phyloP scores from a whole-genome alignment of 2,113 vertebrate species.

The Aleadryas rufinucha region DNA sequence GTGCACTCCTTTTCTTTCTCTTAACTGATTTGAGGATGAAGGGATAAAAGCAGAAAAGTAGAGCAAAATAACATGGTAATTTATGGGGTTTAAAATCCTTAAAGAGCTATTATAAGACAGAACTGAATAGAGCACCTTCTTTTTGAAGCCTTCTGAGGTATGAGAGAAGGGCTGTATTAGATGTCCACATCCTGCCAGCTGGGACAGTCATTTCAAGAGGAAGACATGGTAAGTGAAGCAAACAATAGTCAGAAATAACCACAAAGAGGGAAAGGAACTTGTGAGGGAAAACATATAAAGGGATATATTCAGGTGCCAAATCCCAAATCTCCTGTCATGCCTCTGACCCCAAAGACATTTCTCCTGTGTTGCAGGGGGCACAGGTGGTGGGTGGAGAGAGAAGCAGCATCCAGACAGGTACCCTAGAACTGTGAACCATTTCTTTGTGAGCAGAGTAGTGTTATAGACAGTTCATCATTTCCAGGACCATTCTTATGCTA shows the following conservation, averaged over 20 bases:
- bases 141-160: not conserved
- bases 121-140: not conserved
- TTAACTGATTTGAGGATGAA: not conserved
- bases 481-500: constrained; percentile 47
- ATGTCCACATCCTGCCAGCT: not conserved
- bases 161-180: not conserved
- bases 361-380: not conserved
- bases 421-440: not conserved
- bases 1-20: not conserved
- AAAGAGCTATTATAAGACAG: not conserved
- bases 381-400: not conserved
- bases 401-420: not conserved
- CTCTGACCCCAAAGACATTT: not conserved
- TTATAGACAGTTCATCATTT: constrained; percentile 49
- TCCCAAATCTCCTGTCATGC: not conserved
- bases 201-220: not conserved
- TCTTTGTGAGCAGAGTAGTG: constrained; percentile 16
- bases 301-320: not conserved
- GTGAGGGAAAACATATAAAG: not conserved
- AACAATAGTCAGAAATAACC: not conserved
- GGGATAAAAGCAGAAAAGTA: not conserved
- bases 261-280: not conserved
- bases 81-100: not conserved
- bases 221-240: not conserved
- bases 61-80: not conserved